Conservation (phyloP, 2,888 invertebrate species). For the Apodemia mormo region DNA sequence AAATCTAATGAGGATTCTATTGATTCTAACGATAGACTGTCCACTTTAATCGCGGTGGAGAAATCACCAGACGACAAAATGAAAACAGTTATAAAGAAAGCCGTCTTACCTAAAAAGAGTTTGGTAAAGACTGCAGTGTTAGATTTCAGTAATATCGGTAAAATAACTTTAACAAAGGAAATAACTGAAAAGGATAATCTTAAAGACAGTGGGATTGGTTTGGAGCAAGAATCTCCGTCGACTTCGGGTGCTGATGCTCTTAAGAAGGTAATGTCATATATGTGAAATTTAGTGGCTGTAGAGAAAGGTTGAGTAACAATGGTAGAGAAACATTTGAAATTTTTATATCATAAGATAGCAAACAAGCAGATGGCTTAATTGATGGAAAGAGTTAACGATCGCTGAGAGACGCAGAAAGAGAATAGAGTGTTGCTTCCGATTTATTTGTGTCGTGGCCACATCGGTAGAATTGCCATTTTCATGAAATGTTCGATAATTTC, state of each 20-base stretch:
- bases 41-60: slow-evolving; percentile 64
- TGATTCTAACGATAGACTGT: slow-evolving; percentile 62
- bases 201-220: slow-evolving; percentile 69
- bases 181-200: slow-evolving; percentile 61
- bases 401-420: no score
- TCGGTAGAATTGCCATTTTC: no score
- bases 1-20: slow-evolving; percentile 74
- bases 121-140: slow-evolving; percentile 66
- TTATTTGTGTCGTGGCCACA: no score
- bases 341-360: no score
- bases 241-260: slow-evolving; percentile 54
- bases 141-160: slow-evolving; percentile 66
- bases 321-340: no score
- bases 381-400: no score
- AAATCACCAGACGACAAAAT: slow-evolving; percentile 69
- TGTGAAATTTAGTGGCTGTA: no score
- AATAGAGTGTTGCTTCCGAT: no score
- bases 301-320: no score
- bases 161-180: slow-evolving; percentile 54
- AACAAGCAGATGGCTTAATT: no score
- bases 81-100: slow-evolving; percentile 72
- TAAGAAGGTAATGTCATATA: slow-evolving; percentile 59
- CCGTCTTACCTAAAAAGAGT: slow-evolving; percentile 62
- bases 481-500: no score
- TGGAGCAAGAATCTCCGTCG: slow-evolving; percentile 55